Base-by-base conservation (phyloP, 2,113 vertebrate genomes). In the Chroicocephalus ridibundus region DNA sequence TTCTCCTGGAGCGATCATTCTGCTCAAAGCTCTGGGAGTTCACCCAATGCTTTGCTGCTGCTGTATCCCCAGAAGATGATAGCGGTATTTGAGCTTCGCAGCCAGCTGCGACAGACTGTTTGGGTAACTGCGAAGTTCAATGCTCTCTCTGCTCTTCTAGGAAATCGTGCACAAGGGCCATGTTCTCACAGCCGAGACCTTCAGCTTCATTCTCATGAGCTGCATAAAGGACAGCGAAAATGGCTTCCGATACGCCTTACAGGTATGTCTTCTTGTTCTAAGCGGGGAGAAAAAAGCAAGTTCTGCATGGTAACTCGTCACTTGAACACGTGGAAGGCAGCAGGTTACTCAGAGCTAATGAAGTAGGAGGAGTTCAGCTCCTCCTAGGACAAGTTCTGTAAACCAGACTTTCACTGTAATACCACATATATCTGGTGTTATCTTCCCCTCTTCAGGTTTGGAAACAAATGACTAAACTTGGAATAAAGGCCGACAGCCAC, bases 191-290 rank as follows among this genome's bases (percentile, higher is more conserved):
- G 98, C 98, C 11, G 98, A 99, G 96, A 99, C 99, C 3, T 99
- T 99, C 97, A 99, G 98, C 91, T 98, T 99, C 93, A 98, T 99
- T 91, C 98, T 99, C 62, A 99, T 99, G 98, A 98, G 98, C 84
- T 99, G 99, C 93, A 97, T 99, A 94, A 99, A 98, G 90, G 99
- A 99, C 94, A 99, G 97, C 3, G 96, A 98, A 19, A 95, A 84
- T 0, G 99, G 99, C 11, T 99, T 99, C 98, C 98, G 99, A 74
- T 95, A 98, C 1, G 98, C 99, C 40, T 78, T 99, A 75, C 99
- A 99, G 99, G 99, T 99, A 85, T 83, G 74, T 94, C 14, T 44
- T 38, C 2, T 0, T 20, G 24, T 46, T 49, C 32, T 70, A 27
- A 20, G 5, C 3, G 10, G 32, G 60, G 16, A 49, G 42, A 22